These are phyloP conservation scores for Capricornis sumatraensis DNA, from an alignment of 2,113 vertebrate genomes.

Conservation along the genomic window DNA sequence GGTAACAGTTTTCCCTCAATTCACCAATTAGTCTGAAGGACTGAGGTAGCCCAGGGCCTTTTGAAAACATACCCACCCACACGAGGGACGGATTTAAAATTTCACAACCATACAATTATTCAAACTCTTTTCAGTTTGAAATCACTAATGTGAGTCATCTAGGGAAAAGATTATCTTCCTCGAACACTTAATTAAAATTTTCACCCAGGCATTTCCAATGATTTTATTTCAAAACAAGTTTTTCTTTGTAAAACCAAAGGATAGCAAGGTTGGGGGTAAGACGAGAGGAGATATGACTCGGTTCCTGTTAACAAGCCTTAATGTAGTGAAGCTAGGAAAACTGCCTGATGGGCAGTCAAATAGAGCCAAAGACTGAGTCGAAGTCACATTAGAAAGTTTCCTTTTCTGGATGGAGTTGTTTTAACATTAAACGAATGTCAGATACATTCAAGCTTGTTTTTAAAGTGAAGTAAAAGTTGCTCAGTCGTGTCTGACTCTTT, in stretches of 20 bases:
- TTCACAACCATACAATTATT: not conserved
- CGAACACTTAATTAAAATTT: constrained; percentile 28
- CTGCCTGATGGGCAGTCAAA: not conserved
- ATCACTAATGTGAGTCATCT: not conserved
- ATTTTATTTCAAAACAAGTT: constrained; percentile 45
- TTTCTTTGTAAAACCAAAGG: constrained; percentile 31
- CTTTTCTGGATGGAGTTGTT: not conserved
- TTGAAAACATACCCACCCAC: not conserved
- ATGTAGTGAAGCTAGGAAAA: not conserved
- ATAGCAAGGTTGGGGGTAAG: not conserved
- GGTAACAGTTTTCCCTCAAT: not conserved
- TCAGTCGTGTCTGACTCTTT: not conserved
- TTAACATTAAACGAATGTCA: not conserved
- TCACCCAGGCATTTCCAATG: constrained; percentile 11
- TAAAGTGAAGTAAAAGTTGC: not conserved
- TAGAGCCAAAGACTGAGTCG: not conserved
- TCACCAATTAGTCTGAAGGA: not conserved
- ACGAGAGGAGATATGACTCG: not conserved
- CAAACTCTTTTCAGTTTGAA: not conserved
- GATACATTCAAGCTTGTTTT: not conserved
- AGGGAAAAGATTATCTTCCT: not conserved
- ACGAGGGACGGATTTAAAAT: not conserved
- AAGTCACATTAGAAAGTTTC: not conserved
- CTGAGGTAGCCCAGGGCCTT: not conserved
- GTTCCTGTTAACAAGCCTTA: not conserved